Base-by-base conservation (phyloP, 1,140 invertebrate species). In the Trichomalopsis sarcophagae region DNA sequence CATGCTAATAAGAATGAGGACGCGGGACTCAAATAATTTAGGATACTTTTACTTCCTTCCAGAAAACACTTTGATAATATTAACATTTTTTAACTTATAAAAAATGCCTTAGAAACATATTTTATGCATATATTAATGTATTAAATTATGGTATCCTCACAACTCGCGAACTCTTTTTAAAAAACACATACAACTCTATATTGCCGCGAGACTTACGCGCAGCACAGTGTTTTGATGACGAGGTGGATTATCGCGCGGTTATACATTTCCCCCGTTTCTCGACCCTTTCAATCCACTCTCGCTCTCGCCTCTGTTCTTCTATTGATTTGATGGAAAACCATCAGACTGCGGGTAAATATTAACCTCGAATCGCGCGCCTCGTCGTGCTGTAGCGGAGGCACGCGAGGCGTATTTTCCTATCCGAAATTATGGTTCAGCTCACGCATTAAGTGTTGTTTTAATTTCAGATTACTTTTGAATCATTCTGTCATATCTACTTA, bases 1-100 rank as follows among this genome's bases (percentile, higher is more conserved):
- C 66, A 84, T 84, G 83, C 83, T 84, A 84, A 84, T 84, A 47
- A 84, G 76, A 73, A 71, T 55, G 30, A 40, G 14, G 14, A 30
- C 47, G 17, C 50, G 27, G 9, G 33, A 17, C 81, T 10, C 74
- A 83, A 33, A 71, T 30, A 62, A 62, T 21, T 21, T 13, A 36
- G 36, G 33, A 73, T 81, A n/a, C 76, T 73, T 75, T 82, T 14
- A 6, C 33, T 36, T 36, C 27, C 27, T 27, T 2, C 27, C 27
- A 27, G 27, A 27, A 27, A 27, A 27, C 27, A 27, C 27, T 27
- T 27, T 27, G 27, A n/a, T 27, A 27, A 27, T 27, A 27, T 27
- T 27, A 27, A 27, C 27, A 27, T 27, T 27, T 27, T 27, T 27
- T 27, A 27, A 27, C 27, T 27, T 27, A 27, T 27, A 27, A 27